Evolutionary conservation across 2,797 vertebrate genomes (phyloP), one percentile per base, ranked within the genome.

Genomic region (Aselliscus stoliczkanus): DNA sequence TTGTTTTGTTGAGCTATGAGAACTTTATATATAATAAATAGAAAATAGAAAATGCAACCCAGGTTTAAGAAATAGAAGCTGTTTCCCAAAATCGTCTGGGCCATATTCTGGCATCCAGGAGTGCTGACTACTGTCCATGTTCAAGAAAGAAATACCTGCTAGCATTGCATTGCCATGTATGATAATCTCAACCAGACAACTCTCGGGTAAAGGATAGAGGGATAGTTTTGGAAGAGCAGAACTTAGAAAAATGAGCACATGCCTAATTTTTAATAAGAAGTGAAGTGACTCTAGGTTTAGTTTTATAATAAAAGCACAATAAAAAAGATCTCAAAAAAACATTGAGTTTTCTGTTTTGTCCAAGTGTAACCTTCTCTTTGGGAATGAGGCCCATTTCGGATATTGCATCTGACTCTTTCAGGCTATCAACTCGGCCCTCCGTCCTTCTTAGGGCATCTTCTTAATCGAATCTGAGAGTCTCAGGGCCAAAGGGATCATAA

Each of bases 241-340:
- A 90, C 25, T 14, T 31, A 79, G 81, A 29, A 64, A 87, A 75
- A 47, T 25, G 34, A 92, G 37, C 60, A 73, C 31, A 69, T 25
- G 10, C 20, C 54, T 54, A 18, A 64, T 62, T 67, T 96, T 80
- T 54, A 93, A 54, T 73, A 88, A 90, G 62, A 79, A 64, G 37
- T 65, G 29, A 64, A 52, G 25, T 58, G 50, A 42, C 27, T 17
- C 17, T 31, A 50, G 69, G 20, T 31, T 94, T 65, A 83, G 10
- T 67, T 90, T 96, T n/a, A 7, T 17, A 42, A 52, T 39, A 52
- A 5, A 83, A n/a, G 2, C 69, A 4, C 23, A 39, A 79, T 69
- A 56, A 82, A 52, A 79, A 39, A 42, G 14, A 14, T 13, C 13
- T 1, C 20, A 37, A 50, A n/a, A 47, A 81, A 64, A 50, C 15